Percentiles rank a stretch among this genome's conserved stretches.
Conservation (phyloP, 2,113 vertebrate species). For the Jacana jacana region DNA sequence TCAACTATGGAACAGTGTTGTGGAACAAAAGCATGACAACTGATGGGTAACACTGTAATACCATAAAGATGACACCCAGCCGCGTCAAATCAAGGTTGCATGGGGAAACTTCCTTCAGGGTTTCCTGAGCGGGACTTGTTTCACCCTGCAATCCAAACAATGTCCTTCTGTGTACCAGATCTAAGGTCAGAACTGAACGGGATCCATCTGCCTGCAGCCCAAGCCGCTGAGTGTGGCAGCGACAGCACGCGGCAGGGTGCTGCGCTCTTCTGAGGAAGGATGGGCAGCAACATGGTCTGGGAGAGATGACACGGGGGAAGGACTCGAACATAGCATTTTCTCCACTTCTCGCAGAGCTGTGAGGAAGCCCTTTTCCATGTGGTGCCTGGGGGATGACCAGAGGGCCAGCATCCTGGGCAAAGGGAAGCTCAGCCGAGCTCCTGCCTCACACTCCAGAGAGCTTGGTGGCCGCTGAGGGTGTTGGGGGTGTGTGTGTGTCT, state of each 20-base stretch:
- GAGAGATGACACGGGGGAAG: background rate
- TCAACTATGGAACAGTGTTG: background rate
- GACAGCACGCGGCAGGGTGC: background rate
- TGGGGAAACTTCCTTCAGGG: background rate
- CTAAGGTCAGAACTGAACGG: accelerated
- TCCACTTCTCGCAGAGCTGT: background rate
- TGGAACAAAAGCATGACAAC: background rate
- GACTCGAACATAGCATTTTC: background rate
- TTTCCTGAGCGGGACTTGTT: background rate
- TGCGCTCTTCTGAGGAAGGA: background rate
- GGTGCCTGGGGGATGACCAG: background rate
- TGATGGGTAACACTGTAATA: background rate
- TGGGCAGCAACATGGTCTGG: background rate
- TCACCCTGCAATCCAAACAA: background rate
- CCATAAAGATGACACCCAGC: background rate
- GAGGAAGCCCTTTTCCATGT: background rate
- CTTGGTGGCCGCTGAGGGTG: background rate
- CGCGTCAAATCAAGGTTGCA: background rate
- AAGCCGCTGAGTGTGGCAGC: background rate
- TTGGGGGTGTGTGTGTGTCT: background rate
- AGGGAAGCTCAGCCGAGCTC: background rate
- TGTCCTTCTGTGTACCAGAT: background rate
- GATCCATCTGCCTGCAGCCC: background rate
- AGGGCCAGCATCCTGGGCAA: accelerated
- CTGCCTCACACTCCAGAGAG: background rate